Percentiles rank a stretch among this genome's conserved stretches.
phyloP scores from a whole-genome alignment of 2,797 vertebrate species.

The Siniperca scherzeri region DNA sequence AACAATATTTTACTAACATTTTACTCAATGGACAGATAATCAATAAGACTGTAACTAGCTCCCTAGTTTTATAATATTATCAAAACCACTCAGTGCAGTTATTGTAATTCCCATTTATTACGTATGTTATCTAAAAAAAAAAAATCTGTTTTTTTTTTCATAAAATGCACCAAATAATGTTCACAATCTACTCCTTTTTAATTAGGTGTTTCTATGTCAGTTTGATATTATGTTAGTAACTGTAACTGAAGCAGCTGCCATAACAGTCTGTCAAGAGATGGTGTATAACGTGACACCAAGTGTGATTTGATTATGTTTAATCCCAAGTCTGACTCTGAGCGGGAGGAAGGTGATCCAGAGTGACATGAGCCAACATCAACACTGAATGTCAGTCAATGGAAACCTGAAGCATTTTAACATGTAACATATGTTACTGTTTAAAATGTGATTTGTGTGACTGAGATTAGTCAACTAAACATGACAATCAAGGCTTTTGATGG shows the following conservation, averaged over 20 bases:
- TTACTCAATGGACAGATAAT: too few species aligned
- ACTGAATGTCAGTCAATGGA: background rate
- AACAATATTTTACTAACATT: too few species aligned
- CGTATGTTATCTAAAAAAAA: too few species aligned
- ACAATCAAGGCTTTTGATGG: background rate
- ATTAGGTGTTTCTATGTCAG: background rate
- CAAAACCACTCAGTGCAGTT: too few species aligned
- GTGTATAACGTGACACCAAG: background rate
- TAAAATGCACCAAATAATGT: too few species aligned
- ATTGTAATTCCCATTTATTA: too few species aligned
- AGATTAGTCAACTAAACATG: background rate
- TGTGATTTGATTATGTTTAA: background rate
- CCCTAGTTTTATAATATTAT: too few species aligned
- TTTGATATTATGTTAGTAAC: background rate
- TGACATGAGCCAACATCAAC: background rate
- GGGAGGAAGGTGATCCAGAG: background rate
- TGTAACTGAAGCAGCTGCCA: background rate
- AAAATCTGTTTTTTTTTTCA: too few species aligned
- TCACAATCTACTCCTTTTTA: too few species aligned
- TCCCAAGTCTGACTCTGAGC: background rate
- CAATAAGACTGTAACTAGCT: too few species aligned
- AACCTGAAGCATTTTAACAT: background rate
- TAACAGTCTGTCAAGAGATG: background rate
- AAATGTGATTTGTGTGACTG: background rate
- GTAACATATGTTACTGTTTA: background rate